These are phyloP conservation scores for Mus pahari DNA, from an alignment of 2,113 vertebrate species.

Conservation along the genomic window DNA sequence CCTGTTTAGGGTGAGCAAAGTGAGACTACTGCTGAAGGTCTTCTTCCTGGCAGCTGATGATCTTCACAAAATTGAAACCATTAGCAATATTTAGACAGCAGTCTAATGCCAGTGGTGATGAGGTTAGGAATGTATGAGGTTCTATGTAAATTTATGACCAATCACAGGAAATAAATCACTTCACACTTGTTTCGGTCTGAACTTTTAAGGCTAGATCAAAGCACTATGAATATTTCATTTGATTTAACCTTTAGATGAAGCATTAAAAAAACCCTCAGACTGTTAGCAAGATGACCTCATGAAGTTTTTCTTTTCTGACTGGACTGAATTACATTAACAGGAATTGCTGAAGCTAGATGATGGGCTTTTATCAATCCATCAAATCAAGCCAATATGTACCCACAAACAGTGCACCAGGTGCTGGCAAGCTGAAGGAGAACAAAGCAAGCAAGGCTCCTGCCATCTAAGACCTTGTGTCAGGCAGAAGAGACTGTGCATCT, in stretches of 20 bases:
- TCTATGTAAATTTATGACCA: slow-evolving; percentile 83
- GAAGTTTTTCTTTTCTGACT: slow-evolving; percentile 55
- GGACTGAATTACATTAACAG: slow-evolving; percentile 36
- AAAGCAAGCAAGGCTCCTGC: not conserved
- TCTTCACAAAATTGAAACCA: slow-evolving; percentile 83
- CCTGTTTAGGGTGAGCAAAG: slow-evolving; percentile 61
- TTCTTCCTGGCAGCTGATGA: slow-evolving; percentile 67
- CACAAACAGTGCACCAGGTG: not conserved
- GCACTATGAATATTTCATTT: slow-evolving; percentile 70
- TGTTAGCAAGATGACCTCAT: slow-evolving; percentile 44
- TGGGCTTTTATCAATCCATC: slow-evolving; percentile 33
- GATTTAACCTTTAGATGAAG: slow-evolving; percentile 79
- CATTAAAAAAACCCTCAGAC: slow-evolving; percentile 68
- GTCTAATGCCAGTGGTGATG: slow-evolving; percentile 74
- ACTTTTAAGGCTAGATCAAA: slow-evolving; percentile 83
- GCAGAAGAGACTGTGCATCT: not conserved
- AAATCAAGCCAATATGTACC: not conserved
- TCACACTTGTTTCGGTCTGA: slow-evolving; percentile 85
- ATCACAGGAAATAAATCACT: slow-evolving; percentile 88
- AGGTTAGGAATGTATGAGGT: slow-evolving; percentile 78
- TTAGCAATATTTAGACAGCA: slow-evolving; percentile 82
- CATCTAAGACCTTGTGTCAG: not conserved
- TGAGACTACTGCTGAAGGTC: slow-evolving; percentile 56
- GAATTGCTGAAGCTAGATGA: slow-evolving; percentile 38
- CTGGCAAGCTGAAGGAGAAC: not conserved